These are phyloP conservation scores for Odontocerum albicorne DNA, from an alignment of 2,888 invertebrate genomes.

Conservation along the genomic window DNA sequence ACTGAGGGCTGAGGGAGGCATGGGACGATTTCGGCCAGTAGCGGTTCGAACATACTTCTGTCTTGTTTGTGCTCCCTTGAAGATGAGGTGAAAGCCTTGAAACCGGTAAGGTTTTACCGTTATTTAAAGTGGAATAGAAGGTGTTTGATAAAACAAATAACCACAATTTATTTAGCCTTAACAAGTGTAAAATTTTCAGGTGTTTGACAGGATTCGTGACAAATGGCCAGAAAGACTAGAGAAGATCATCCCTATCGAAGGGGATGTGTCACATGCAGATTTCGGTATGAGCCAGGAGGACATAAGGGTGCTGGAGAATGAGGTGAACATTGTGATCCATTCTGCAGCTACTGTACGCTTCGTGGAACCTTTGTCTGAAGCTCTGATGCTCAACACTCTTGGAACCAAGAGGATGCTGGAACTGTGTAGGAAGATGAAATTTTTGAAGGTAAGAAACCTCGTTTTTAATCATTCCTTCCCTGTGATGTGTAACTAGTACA, in stretches of 20 bases:
- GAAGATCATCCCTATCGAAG: conserved; percentile 70
- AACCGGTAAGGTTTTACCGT: too few relatives aligned
- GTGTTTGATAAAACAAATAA: too few relatives aligned
- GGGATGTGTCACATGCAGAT: conserved; percentile 73
- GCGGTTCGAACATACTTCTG: too few relatives aligned
- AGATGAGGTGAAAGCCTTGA: too few relatives aligned
- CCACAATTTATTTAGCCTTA: too few relatives aligned
- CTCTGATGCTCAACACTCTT: conserved; percentile 85
- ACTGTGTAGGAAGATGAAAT: conserved; percentile 78
- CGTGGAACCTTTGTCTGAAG: conserved; percentile 85
- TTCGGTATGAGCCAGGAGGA: conserved; percentile 71
- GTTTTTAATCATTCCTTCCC: not conserved
- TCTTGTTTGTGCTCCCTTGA: too few relatives aligned
- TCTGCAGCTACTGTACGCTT: conserved; percentile 96
- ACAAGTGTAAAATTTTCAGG: too few relatives aligned
- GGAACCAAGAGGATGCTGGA: conserved; percentile 85
- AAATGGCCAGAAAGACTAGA: conserved; percentile 65
- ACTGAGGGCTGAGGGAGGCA: too few relatives aligned
- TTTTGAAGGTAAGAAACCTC: conserved; percentile 62
- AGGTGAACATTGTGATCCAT: conserved; percentile 88
- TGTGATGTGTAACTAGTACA: too few relatives aligned
- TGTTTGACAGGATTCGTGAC: conserved; percentile 69
- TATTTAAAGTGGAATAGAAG: too few relatives aligned
- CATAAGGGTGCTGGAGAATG: conserved; percentile 60
- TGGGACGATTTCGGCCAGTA: too few relatives aligned